phyloP scores from a whole-genome alignment of 2,888 invertebrate species.

The Cryptocheilus praepositus region DNA sequence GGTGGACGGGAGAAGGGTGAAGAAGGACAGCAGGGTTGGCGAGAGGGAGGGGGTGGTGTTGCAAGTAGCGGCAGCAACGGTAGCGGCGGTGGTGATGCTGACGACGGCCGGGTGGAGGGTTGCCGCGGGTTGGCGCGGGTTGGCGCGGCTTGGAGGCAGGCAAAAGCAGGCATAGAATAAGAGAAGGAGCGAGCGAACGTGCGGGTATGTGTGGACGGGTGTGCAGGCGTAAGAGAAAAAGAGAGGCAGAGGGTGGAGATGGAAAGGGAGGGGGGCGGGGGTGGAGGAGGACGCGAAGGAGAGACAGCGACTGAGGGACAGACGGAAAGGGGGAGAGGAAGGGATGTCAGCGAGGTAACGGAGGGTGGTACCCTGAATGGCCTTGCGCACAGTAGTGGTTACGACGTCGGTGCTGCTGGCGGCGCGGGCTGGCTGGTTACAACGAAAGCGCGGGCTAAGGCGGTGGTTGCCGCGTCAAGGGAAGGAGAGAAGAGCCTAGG shows the following conservation, averaged over 20 bases:
- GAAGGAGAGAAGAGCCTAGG: not conserved
- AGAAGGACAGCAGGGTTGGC: constrained; percentile 21
- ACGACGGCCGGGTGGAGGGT: constrained; percentile 41
- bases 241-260: constrained; percentile 25
- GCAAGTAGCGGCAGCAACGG: constrained; percentile 35
- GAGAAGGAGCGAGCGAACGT: constrained; percentile 34
- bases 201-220: constrained; percentile 9
- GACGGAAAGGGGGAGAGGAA: constrained; percentile 25
- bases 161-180: constrained; percentile 27
- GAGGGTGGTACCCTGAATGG: constrained; percentile 62
- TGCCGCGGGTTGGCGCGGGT: too few relatives aligned
- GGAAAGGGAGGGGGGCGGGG: constrained; percentile 27
- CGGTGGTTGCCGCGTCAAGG: constrained; percentile 32
- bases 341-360: constrained; percentile 27
- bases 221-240: constrained; percentile 10
- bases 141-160: constrained; percentile 17
- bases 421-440: constrained; percentile 51
- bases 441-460: constrained; percentile 49
- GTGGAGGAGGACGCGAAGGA: too few relatives aligned
- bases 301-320: constrained; percentile 16
- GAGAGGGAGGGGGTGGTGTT: constrained; percentile 35
- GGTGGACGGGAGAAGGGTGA: constrained; percentile 26
- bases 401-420: constrained; percentile 33
- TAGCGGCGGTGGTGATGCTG: constrained; percentile 25
- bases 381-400: constrained; percentile 66